Evolutionary conservation across 2,113 vertebrate genomes (phyloP).

Genomic region (Pyxicephalus adspersus): DNA sequence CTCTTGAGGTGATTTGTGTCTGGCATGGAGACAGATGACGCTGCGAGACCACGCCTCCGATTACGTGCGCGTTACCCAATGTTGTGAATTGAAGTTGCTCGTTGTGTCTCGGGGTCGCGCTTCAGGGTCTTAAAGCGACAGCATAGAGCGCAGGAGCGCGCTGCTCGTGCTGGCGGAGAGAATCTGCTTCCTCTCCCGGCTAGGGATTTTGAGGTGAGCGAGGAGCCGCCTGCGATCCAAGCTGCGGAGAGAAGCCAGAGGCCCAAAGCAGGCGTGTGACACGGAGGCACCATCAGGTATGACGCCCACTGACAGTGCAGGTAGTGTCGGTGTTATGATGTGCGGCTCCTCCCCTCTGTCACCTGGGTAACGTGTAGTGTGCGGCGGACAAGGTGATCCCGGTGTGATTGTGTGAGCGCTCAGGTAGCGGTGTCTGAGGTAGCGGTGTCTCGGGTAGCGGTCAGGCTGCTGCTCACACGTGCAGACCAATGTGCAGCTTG

Average conservation of each 20-base stretch:
- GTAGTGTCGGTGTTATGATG: constrained; percentile 11
- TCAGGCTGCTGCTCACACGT: constrained; percentile 2
- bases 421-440: neutral
- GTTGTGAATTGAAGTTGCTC: constrained; percentile 70
- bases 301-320: neutral
- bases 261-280: constrained; percentile 13
- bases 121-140: constrained; percentile 69
- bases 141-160: constrained; percentile 41
- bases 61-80: constrained; percentile 69
- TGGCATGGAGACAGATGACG: neutral
- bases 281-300: neutral
- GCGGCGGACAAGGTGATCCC: neutral
- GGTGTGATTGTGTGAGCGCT: no score
- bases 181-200: constrained; percentile 5
- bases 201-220: neutral
- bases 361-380: constrained; percentile 3
- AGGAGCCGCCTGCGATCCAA: neutral
- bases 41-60: constrained; percentile 56
- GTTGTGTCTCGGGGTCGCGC: constrained; percentile 60
- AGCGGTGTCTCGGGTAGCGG: neutral
- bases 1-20: neutral
- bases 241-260: neutral
- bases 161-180: neutral
- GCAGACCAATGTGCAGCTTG: constrained; percentile 13
- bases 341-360: constrained; percentile 14